phyloP scores from a whole-genome alignment of 1,140 invertebrate species.

The Meloidogyne hapla region DNA sequence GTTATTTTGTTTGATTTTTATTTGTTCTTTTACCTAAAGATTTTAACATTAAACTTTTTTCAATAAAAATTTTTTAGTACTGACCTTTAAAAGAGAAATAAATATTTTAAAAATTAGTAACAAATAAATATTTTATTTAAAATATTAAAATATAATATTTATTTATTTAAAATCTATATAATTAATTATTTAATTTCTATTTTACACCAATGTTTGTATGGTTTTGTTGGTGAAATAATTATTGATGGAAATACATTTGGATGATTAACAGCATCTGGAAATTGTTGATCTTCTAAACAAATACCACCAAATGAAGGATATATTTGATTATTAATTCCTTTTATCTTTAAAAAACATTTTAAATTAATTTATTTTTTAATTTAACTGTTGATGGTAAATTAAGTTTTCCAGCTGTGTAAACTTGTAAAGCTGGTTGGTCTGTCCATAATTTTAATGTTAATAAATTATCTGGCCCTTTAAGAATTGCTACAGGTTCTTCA shows the following conservation, averaged over 20 bases:
- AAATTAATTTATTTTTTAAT: background rate
- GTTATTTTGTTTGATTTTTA: background rate
- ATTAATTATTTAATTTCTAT: constrained; percentile 15
- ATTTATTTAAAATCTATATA: background rate
- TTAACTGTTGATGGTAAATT: background rate
- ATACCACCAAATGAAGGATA: constrained; percentile 23
- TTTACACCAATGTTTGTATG: constrained; percentile 18
- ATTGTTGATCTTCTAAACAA: constrained; percentile 28
- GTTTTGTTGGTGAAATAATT: constrained; percentile 6
- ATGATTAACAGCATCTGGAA: constrained; percentile 27
- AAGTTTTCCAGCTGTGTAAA: constrained; percentile 16
- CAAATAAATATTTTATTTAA: too few species aligned
- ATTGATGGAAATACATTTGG: constrained; percentile 12
- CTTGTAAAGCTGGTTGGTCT: constrained; percentile 23
- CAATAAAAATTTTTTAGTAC: background rate
- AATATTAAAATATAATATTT: background rate
- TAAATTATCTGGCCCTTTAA: constrained; percentile 13
- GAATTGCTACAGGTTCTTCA: constrained; percentile 9
- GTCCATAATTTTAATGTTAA: constrained; percentile 14
- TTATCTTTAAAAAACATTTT: background rate
- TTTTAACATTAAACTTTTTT: background rate
- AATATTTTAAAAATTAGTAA: too few species aligned
- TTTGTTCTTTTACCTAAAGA: too few species aligned
- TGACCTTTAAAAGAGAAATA: too few species aligned
- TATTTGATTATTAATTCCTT: background rate